Conservation (phyloP, 2,797 vertebrate genomes). For the Notamacropus eugenii region DNA sequence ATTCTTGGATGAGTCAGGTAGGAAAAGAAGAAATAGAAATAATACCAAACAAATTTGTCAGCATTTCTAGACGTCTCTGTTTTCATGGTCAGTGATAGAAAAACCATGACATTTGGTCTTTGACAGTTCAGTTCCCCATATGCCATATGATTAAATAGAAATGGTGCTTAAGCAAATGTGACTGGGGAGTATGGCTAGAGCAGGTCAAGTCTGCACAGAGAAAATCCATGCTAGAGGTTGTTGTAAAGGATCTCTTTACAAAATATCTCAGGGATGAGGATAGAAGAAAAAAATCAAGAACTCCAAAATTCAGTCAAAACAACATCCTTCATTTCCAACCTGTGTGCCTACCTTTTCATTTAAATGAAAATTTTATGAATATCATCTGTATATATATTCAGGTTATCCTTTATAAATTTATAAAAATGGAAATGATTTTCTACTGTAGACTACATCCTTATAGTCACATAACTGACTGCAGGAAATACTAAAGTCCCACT, state of each 20-base stretch:
- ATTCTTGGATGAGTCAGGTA: background rate
- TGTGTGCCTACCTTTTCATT: background rate
- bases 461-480: background rate
- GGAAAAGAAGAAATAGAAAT: too few relatives aligned
- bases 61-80: background rate
- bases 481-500: background rate
- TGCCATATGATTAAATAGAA: background rate
- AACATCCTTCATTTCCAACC: background rate
- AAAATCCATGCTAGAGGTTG: background rate
- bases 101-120: background rate
- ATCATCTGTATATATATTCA: background rate
- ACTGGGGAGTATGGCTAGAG: background rate
- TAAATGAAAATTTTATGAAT: background rate
- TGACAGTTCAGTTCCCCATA: background rate
- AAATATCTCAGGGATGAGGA: background rate
- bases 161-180: background rate
- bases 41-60: background rate
- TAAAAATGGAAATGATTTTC: background rate
- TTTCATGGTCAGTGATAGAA: background rate
- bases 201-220: background rate
- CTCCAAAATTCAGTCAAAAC: background rate
- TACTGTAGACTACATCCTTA: background rate
- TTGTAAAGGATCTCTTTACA: background rate
- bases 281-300: background rate
- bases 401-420: background rate